Evolutionary conservation across 1,140 invertebrate species (phyloP), one percentile per base, ranked within the genome.

Genomic region (Magallana ariakensis): DNA sequence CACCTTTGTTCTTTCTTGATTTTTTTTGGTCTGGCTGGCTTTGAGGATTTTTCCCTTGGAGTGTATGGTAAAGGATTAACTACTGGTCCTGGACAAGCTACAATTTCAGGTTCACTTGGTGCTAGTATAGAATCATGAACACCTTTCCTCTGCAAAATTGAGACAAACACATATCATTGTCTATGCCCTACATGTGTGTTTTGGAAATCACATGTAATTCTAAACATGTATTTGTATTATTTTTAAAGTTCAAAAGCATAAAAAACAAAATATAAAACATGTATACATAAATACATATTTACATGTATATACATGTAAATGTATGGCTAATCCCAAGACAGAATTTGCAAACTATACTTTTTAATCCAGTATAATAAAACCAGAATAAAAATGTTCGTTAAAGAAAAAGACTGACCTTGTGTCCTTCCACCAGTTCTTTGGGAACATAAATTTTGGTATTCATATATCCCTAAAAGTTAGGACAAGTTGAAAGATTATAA

Each of bases 81-180:
- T 26, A 94, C 92, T 66, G 92, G 92, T 1, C 91, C 92, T 60
- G 92, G 93, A 87, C 92, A 93, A 58, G 91, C 90, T 11, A 94
- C 93, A 80, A 94, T 94, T 10, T 88, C 88, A 89, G 87, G 70
- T 80, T 62, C 16, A 82, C 54, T 82, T 55, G 46, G 15, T 53
- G 66, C 66, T 19, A 75, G 33, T 33, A 82, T 82, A 16, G 54
- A 87, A 0, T 83, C 87, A 57, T 86, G 84, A 55, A 85, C 82
- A 13, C 89, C 89, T 83, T 90, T 90, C 58, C 85, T 90, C 89
- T 89, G 53, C 13, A 89, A 85, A 70, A 46, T 46, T 46, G 33
- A 46, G 33, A 46, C 33, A 46, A 46, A 46, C 1, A 46, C 33
- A 46, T 46, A 46, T 46, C 5, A 46, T 5, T 46, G 33, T 46